Evolutionary conservation across 2,113 vertebrate genomes (phyloP), one percentile per base, ranked within the genome.

Genomic region (Mesembrinibis cayennensis): DNA sequence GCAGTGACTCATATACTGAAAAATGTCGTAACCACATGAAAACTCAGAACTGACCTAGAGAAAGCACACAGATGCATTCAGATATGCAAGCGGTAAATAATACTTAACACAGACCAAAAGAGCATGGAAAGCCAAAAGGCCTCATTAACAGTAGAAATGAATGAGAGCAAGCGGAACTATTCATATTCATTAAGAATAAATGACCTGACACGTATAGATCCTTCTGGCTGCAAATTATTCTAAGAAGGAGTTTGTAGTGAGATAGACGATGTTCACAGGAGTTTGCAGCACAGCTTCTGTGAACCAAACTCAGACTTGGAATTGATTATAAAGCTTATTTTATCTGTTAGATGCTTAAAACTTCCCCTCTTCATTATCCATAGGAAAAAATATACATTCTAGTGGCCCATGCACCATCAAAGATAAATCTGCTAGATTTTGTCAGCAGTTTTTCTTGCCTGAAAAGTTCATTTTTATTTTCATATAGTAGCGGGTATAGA

Each of bases 1-100:
- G 49, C 13, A 32, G 52, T 97, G 94, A 97, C 56, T 96, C 86
- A 95, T 38, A 53, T 17, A n/a, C 18, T 89, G 65, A 96, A 93
- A 97, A 95, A 95, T 93, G 80, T 74, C 0, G 0, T 71, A 94
- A 96, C 86, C 95, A 90, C 72, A 84, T 78, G 79, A 89, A 97
- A 92, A 93, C 52, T 87, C 30, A 42, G 34, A 93, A 78, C 2
- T 87, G n/a, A 87, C 83, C 96, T 65, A 89, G 52, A 69, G 72
- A 92, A 92, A 76, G 27, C 69, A 63, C 67, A 73, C 47, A 89
- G 40, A 95, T 76, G 34, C 22, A 38, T 76, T 78, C 36, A 87
- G 65, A 94, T 84, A 67, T 22, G 17, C 3, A 4, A 58, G 8
- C 56, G 56, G 72, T 74, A 94, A 92, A 76, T 79, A 92, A 59